phyloP scores from a whole-genome alignment of 92 coral and sea anemone genomes.

The Phenganax stokvisi region DNA sequence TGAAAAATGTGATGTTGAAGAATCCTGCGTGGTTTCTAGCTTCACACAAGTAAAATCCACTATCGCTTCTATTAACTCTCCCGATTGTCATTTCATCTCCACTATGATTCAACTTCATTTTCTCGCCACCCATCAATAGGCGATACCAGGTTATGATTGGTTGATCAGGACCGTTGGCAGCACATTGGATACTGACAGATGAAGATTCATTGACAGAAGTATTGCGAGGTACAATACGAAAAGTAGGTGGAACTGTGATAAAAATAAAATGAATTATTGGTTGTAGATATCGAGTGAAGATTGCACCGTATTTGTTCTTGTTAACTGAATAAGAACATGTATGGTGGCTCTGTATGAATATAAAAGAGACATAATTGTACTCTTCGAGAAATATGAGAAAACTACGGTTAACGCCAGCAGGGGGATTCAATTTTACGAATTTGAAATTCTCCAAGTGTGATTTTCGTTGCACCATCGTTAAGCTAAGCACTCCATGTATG shows the following conservation, averaged over 20 bases:
- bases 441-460: too few species aligned
- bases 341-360: neutral
- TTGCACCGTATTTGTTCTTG: too few species aligned
- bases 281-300: neutral
- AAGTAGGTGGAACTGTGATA: constrained; percentile 57
- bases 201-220: constrained; percentile 56
- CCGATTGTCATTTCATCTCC: neutral
- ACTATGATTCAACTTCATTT: neutral
- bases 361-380: too few species aligned
- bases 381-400: too few species aligned
- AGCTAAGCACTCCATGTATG: too few species aligned
- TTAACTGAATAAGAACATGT: neutral
- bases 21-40: constrained; percentile 29
- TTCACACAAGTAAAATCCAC: constrained; percentile 31
- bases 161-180: constrained; percentile 64
- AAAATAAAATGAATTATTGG: neutral
- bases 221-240: constrained; percentile 54
- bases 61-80: neutral
- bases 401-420: too few species aligned
- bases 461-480: too few species aligned
- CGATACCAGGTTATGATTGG: constrained; percentile 76
- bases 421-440: too few species aligned
- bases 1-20: constrained; percentile 26
- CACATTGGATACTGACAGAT: constrained; percentile 55
- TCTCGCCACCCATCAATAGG: neutral